phyloP scores from a whole-genome alignment of 2,797 vertebrate genomes.

The Megalops cyprinoides region DNA sequence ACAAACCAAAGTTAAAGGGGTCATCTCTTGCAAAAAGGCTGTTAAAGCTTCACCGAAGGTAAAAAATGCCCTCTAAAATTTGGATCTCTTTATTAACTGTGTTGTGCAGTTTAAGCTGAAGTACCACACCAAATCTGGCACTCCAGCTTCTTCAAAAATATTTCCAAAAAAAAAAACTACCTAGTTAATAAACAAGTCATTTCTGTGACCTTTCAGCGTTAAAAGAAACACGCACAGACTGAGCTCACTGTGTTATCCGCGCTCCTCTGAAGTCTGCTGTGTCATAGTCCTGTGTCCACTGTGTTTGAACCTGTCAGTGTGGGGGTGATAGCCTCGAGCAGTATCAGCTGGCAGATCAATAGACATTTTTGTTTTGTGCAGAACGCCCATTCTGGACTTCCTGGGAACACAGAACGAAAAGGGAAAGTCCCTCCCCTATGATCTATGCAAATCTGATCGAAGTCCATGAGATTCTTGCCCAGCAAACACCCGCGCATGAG shows the following conservation, averaged over 20 bases:
- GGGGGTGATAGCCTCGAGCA: too few species aligned
- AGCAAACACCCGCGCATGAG: not conserved
- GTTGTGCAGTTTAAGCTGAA: too few species aligned
- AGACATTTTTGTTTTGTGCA: slow-evolving; percentile 5
- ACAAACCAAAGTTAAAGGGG: not conserved
- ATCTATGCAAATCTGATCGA: slow-evolving; percentile 34
- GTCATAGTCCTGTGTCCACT: not conserved
- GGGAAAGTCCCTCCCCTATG: slow-evolving; percentile 33
- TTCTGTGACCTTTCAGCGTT: too few species aligned
- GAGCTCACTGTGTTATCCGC: too few species aligned
- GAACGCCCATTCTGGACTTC: slow-evolving; percentile 17
- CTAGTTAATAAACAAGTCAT: too few species aligned
- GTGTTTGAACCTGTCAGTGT: too few species aligned
- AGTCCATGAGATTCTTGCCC: not conserved
- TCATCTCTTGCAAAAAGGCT: not conserved
- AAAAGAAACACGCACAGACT: too few species aligned
- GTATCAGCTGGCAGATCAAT: not conserved
- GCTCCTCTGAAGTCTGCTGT: not conserved
- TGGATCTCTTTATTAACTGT: too few species aligned
- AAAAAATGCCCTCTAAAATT: not conserved
- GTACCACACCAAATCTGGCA: too few species aligned
- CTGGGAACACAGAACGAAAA: slow-evolving; percentile 18
- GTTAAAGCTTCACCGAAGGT: not conserved
- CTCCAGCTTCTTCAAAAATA: too few species aligned
- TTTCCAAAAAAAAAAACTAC: too few species aligned